Conservation (phyloP, 2,797 vertebrate species). For the Craterocephalus amniculus region DNA sequence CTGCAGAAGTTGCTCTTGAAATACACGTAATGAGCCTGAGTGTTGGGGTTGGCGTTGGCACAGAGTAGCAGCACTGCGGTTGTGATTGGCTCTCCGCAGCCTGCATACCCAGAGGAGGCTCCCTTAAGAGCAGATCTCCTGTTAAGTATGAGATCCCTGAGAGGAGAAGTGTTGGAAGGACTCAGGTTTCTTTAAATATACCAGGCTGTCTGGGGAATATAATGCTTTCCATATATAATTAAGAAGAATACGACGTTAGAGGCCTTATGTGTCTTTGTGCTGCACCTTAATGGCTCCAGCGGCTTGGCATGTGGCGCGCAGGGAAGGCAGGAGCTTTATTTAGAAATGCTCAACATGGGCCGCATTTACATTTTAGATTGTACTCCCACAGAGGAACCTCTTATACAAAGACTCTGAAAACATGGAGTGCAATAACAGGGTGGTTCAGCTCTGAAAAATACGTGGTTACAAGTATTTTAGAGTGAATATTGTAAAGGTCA, state of each 20-base stretch:
- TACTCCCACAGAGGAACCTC: constrained; percentile 20
- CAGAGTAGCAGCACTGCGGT: constrained; percentile 13
- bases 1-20: constrained; percentile 54
- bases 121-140: constrained; percentile 79
- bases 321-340: constrained; percentile 47
- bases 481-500: constrained; percentile 19
- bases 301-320: background rate
- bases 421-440: background rate
- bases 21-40: constrained; percentile 61
- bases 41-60: constrained; percentile 39
- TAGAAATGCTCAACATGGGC: constrained; percentile 42
- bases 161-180: constrained; percentile 78
- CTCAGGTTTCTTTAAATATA: constrained; percentile 81
- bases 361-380: constrained; percentile 64
- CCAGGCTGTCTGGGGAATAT: constrained; percentile 73
- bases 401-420: constrained; percentile 2
- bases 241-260: constrained; percentile 70
- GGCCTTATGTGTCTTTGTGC: constrained; percentile 69
- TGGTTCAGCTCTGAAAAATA: background rate
- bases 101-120: constrained; percentile 70
- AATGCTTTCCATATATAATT: constrained; percentile 81
- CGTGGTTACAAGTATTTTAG: background rate
- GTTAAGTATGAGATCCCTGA: constrained; percentile 81
- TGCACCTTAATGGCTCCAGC: constrained; percentile 65
- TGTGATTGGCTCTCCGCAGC: constrained; percentile 65